Base-by-base conservation (phyloP, 1,140 invertebrate genomes). In the Dendrolimus kikuchii region DNA sequence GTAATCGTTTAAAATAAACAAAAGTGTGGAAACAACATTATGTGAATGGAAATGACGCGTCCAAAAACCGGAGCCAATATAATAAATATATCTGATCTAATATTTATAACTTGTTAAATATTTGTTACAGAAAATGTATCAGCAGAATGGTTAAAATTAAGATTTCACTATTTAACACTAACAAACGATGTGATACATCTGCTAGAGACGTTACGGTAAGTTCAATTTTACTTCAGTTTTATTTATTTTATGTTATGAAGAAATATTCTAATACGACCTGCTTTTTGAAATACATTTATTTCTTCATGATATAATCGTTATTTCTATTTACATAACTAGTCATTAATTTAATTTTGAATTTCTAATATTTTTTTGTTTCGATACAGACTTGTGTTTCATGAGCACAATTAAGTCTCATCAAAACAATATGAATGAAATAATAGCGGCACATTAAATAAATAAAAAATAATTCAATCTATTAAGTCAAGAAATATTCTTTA, bases 161-260 rank as follows among this genome's bases (percentile, higher is more conserved):
- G 94, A 63, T 95, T 94, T 77, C 88, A 92, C 56, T 92, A 92
- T 79, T 76, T 96, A 75, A 89, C 90, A 51, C 71, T 94, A 53
- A 75, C 89, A 4, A 79, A 90, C 36, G 92, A 94, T 50, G 90
- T 93, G 45, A 82, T 91, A 60, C 82, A 89, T 42, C 86, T 95
- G 55, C 86, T 95, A 44, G 84, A 87, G 60, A 90, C 90, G 42
- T 86, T 95, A 49, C 89, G 90, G 87, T 88, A 79, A 62, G 74
- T 72, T 57, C n/a, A n/a, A 51, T 45, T 46, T 49, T 23, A 61
- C 60, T 58, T 56, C 51, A 50, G 42, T 46, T 45, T 44, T 42
- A 56, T 41, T 53, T 46, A 44, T 50, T 61, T 68, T 69, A 74
- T 77, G 57, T 81, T 81, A 77, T 86, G 82, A 68, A 79, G 78